Evolutionary conservation across 2,888 invertebrate species (phyloP), one percentile per base, ranked within the genome.

Genomic region (Temnothorax rugatulus): DNA sequence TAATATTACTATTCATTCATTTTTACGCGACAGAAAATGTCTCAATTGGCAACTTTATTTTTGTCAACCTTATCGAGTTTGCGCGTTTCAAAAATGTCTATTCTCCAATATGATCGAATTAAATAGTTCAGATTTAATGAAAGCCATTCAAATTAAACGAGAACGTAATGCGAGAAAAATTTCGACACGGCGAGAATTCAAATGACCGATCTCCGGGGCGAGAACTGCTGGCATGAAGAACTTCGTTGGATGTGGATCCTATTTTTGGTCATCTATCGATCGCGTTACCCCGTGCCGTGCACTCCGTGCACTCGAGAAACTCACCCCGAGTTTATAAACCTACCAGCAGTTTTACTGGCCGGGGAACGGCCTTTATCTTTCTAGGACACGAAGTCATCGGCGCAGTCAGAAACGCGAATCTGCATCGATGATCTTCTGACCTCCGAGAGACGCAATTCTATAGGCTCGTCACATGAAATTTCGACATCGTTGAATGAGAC

Each of bases 351-450:
- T 90, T 91, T 87, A 83, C 84, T 89, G 87, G 79, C 74, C 86
- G 83, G 86, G 89, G 86, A 88, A 90, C 85, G 88, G 91, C 85
- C 91, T 90, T 91, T 91, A 91, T 91, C 91, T 91, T 91, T 91
- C 89, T 91, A 84, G 91, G 90, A 89, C 91, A 90, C 87, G 79
- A 77, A 91, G 91, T 91, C 91, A 91, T 91, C 90, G 90, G 89
- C 69, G 90, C 88, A 88, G 68, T 77, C 88, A 87, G 87, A 85
- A 82, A 86, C 86, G 47, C 85, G 88, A 38, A 91, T 90, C 86
- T 90, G 83, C 88, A 89, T 87, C 90, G 91, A 91, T 91, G 90
- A 90, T 90, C 89, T 90, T 89, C 82, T 86, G 88, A 90, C 89
- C 89, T 85, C 38, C 89, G 84, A 84, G 83, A 79, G 52, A 81